phyloP scores from a whole-genome alignment of 2,888 invertebrate genomes.

The Theristus sp. region DNA sequence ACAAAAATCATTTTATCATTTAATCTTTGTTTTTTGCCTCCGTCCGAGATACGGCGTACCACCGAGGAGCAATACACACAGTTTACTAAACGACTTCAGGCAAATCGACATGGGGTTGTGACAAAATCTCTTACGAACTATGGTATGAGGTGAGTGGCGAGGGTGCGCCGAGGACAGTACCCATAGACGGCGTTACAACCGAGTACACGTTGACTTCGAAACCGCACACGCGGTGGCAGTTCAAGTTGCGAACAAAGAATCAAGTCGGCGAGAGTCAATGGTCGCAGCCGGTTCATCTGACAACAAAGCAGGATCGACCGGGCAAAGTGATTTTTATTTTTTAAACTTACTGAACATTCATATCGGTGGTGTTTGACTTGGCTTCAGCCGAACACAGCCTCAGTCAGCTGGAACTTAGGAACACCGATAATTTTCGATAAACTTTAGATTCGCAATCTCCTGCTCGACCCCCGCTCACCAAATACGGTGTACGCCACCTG shows the following conservation, averaged over 20 bases:
- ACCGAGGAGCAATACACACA: no score
- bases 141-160: slow-evolving; percentile 16
- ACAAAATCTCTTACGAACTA: slow-evolving; percentile 25
- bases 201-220: slow-evolving; percentile 26
- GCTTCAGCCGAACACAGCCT: no score
- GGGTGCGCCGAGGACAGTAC: slow-evolving; percentile 19
- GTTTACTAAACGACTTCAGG: no score
- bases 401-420: no score
- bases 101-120: slow-evolving; percentile 27
- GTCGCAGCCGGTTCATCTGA: neutral
- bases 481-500: slow-evolving; percentile 24
- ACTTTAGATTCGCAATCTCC: slow-evolving; percentile 2
- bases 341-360: no score
- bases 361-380: no score
- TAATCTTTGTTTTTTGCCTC: no score
- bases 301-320: neutral
- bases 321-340: neutral
- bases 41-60: no score
- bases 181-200: slow-evolving; percentile 22
- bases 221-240: slow-evolving; percentile 25
- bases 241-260: slow-evolving; percentile 18
- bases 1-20: no score
- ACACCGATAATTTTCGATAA: no score
- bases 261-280: slow-evolving; percentile 5
- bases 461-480: slow-evolving; percentile 9